These are phyloP conservation scores for Dipodomys ordii DNA, from an alignment of 2,113 vertebrate species.

Conservation along the genomic window DNA sequence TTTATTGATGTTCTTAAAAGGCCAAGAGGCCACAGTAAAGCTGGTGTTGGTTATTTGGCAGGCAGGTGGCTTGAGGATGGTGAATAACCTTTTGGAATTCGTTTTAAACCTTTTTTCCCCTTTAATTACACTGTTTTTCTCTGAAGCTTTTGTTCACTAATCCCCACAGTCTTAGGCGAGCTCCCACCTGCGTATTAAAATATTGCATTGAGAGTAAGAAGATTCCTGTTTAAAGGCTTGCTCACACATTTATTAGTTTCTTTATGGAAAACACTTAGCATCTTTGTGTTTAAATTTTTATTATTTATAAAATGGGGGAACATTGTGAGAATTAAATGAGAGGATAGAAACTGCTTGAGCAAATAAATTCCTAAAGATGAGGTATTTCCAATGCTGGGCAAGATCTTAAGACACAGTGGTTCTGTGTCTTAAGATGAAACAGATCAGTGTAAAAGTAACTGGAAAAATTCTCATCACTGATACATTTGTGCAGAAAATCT, in stretches of 20 bases:
- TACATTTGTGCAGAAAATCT: neutral
- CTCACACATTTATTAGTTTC: neutral
- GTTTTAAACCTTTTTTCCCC: neutral
- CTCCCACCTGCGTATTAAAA: neutral
- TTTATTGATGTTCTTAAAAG: slow-evolving; percentile 22
- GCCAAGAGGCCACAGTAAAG: neutral
- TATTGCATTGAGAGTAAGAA: neutral
- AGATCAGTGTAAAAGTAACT: slow-evolving; percentile 30
- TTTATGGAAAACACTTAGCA: slow-evolving; percentile 17
- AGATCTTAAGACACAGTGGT: neutral
- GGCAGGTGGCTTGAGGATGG: neutral
- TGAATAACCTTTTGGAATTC: neutral
- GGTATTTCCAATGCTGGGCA: neutral
- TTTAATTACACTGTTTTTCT: neutral
- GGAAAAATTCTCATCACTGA: neutral
- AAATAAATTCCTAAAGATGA: slow-evolving; percentile 25
- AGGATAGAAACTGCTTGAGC: neutral
- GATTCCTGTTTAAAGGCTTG: neutral
- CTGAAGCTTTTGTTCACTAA: neutral
- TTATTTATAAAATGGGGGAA: slow-evolving; percentile 32
- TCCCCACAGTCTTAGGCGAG: neutral
- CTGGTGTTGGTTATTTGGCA: neutral
- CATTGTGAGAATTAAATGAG: slow-evolving; percentile 25
- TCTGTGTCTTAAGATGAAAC: slow-evolving; percentile 6
- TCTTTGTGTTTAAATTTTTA: slow-evolving; percentile 37